These are phyloP conservation scores for Pyxicephalus adspersus DNA, from an alignment of 2,113 vertebrate species.

Conservation along the genomic window DNA sequence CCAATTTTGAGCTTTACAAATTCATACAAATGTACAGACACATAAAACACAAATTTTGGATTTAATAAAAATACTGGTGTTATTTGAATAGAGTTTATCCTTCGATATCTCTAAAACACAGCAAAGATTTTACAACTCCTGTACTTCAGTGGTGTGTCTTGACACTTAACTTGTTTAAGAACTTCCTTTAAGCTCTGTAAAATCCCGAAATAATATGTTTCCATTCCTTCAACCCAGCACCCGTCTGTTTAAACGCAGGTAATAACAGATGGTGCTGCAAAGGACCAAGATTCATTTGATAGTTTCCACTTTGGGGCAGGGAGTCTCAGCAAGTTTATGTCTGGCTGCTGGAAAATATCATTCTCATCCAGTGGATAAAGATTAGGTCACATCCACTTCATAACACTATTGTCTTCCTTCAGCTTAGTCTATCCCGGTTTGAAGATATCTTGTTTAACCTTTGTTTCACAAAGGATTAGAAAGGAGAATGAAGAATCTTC, in stretches of 20 bases:
- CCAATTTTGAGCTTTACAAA: too few species aligned
- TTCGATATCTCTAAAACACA: too few species aligned
- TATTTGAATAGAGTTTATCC: too few species aligned
- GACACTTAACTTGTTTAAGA: not conserved
- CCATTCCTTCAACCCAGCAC: too few species aligned
- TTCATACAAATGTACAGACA: too few species aligned
- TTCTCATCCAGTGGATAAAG: constrained; percentile 31
- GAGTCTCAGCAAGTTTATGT: not conserved
- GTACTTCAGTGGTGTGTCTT: too few species aligned
- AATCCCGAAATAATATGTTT: constrained; percentile 3
- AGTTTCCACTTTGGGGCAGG: constrained; percentile 1
- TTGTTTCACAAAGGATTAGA: constrained; percentile 22
- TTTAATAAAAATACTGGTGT: too few species aligned
- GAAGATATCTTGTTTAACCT: constrained; percentile 13
- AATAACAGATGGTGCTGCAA: not conserved
- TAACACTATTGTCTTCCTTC: not conserved
- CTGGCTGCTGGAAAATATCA: not conserved
- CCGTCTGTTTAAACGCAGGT: not conserved
- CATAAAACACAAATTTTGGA: too few species aligned
- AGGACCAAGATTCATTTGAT: constrained; percentile 24
- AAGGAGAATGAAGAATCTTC: not conserved
- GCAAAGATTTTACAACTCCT: too few species aligned
- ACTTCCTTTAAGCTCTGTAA: not conserved
- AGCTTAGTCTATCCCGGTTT: not conserved
- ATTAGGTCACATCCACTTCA: constrained; percentile 8